Percentiles rank a stretch among this genome's conserved stretches.
Conservation (phyloP, 2,113 vertebrate species). For the Brienomyrus longianalis region DNA sequence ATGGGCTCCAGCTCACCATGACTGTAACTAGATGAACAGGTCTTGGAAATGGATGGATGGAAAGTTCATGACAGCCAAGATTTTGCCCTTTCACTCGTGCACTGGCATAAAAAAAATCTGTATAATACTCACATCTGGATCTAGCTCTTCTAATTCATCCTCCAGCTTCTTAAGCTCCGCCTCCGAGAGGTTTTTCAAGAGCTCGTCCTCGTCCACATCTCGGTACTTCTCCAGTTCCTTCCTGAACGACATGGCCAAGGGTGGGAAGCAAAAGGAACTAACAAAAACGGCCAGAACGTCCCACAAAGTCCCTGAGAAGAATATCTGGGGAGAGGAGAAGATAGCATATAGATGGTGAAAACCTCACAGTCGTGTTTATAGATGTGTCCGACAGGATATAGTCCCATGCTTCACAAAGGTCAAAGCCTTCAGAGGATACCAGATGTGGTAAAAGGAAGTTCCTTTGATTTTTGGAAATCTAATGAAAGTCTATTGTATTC, state of each 20-base stretch:
- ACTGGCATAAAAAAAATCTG: not conserved
- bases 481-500: not conserved
- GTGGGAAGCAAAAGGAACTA: conserved; percentile 20
- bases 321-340: not conserved
- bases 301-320: accelerated
- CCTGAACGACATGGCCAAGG: conserved; percentile 72
- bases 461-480: not conserved
- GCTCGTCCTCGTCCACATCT: conserved; percentile 91
- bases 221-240: conserved; percentile 93
- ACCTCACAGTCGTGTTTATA: not conserved
- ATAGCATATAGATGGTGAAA: not conserved
- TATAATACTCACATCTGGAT: conserved; percentile 85
- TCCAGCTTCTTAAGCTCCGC: conserved; percentile 86
- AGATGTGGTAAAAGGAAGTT: not conserved
- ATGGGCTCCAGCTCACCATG: not conserved
- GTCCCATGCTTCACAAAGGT: not conserved
- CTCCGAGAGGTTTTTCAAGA: conserved; percentile 84
- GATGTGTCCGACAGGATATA: not conserved
- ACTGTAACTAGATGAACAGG: not conserved
- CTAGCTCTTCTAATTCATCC: conserved; percentile 88
- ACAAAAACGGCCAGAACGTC: conserved; percentile 2
- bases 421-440: not conserved
- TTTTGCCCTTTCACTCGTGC: not conserved
- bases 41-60: not conserved
- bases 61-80: not conserved